Conservation (phyloP, 2,797 vertebrate genomes). For the Amblyraja radiata region DNA sequence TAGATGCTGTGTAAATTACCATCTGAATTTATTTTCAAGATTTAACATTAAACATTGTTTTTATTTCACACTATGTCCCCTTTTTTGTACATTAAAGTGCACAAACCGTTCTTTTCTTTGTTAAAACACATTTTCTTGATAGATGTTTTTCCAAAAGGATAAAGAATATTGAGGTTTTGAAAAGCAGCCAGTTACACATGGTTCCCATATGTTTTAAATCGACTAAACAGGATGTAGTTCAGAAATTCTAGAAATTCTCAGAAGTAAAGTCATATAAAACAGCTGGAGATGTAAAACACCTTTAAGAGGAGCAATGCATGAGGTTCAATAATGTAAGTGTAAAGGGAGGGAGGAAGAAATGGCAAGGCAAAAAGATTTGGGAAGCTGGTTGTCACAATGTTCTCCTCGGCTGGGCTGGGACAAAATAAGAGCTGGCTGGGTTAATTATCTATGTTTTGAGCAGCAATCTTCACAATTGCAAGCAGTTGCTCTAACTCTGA, state of each 20-base stretch:
- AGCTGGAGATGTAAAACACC: conserved; percentile 21
- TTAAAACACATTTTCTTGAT: not conserved
- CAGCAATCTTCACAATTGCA: not conserved
- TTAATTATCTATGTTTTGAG: not conserved
- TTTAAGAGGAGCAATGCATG: not conserved
- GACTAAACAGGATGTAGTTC: conserved; percentile 28
- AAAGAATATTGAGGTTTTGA: conserved; percentile 5
- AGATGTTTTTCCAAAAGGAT: not conserved
- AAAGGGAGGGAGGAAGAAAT: not conserved
- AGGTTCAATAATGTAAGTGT: conserved; percentile 9
- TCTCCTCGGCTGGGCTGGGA: not conserved
- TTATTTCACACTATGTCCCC: not conserved
- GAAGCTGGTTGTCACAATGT: not conserved
- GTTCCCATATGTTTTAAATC: conserved; percentile 20
- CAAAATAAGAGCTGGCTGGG: not conserved
- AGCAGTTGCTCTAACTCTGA: not conserved
- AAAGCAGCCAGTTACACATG: conserved; percentile 12
- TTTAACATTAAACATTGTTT: not conserved
- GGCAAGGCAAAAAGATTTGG: conserved; percentile 1
- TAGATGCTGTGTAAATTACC: not conserved
- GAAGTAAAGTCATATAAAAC: not conserved
- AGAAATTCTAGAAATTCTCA: conserved; percentile 25
- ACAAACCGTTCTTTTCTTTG: not conserved
- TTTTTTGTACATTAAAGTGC: not conserved
- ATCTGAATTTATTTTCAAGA: not conserved